Conservation (phyloP, 2,113 vertebrate species). For the Paratilapia polleni region DNA sequence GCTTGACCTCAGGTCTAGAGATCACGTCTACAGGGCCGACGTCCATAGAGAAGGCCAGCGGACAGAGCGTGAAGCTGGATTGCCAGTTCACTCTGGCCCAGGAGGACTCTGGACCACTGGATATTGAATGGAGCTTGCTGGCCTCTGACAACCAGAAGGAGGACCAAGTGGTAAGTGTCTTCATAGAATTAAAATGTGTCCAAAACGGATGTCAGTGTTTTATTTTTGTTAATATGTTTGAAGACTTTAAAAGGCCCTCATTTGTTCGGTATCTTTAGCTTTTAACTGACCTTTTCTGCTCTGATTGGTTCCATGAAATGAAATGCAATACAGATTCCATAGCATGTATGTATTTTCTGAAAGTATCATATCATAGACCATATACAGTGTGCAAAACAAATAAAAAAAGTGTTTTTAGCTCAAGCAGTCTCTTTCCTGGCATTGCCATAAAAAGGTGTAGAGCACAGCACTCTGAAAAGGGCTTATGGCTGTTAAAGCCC, state of each 20-base stretch:
- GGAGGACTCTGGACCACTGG: constrained; percentile 78
- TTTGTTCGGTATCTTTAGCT: no score
- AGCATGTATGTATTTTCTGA: not conserved
- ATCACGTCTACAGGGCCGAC: constrained; percentile 63
- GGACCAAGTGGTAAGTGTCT: constrained; percentile 79
- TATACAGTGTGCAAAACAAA: not conserved
- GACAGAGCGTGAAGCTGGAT: constrained; percentile 78
- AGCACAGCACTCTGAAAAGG: not conserved
- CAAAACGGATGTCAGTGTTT: no score
- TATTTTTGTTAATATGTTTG: no score
- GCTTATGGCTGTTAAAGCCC: not conserved
- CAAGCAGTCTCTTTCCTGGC: constrained; percentile 19
- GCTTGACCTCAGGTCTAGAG: constrained; percentile 68
- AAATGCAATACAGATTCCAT: not conserved
- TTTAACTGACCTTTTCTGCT: no score
- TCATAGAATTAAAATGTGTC: not conserved
- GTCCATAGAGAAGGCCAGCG: constrained; percentile 78
- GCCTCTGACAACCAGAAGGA: constrained; percentile 81
- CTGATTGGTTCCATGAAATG: not conserved
- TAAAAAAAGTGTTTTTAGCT: not conserved
- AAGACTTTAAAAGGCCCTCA: no score
- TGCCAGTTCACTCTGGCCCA: constrained; percentile 74
- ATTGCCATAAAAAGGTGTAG: constrained; percentile 32
- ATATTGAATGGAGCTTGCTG: constrained; percentile 83
- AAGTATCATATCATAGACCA: not conserved